Conservation (phyloP, 2,797 vertebrate genomes). For the Aldrovandia affinis region DNA sequence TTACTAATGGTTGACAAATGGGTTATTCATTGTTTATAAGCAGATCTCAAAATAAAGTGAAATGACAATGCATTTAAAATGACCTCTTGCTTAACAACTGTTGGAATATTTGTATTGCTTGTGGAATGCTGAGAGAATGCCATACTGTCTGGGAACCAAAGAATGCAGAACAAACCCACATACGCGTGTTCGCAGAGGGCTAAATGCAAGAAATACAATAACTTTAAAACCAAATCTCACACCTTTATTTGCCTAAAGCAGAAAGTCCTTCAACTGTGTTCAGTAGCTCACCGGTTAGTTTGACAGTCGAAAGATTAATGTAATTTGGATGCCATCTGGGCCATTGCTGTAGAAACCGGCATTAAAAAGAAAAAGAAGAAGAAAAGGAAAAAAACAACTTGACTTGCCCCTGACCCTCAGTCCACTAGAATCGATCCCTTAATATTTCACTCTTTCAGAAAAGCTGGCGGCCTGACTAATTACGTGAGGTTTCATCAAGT, state of each 20-base stretch:
- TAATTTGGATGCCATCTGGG: not conserved
- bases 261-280: not conserved
- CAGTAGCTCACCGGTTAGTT: not conserved
- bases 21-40: too few species aligned
- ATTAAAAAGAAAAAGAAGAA: not conserved
- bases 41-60: too few species aligned
- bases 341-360: not conserved
- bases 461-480: not conserved
- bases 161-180: not conserved
- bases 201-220: not conserved
- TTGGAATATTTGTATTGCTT: too few species aligned
- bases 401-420: constrained; percentile 3
- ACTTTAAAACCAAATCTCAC: not conserved
- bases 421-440: not conserved
- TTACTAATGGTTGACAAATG: too few species aligned
- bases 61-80: too few species aligned
- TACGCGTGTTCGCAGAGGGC: not conserved
- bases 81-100: too few species aligned
- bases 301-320: not conserved
- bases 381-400: not conserved
- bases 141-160: too few species aligned
- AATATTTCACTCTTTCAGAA: constrained; percentile 14
- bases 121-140: too few species aligned
- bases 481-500: not conserved
- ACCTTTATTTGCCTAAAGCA: not conserved